These are phyloP conservation scores for Drosophila kohkoa DNA, from an alignment of 1,140 invertebrate genomes.

Conservation along the genomic window DNA sequence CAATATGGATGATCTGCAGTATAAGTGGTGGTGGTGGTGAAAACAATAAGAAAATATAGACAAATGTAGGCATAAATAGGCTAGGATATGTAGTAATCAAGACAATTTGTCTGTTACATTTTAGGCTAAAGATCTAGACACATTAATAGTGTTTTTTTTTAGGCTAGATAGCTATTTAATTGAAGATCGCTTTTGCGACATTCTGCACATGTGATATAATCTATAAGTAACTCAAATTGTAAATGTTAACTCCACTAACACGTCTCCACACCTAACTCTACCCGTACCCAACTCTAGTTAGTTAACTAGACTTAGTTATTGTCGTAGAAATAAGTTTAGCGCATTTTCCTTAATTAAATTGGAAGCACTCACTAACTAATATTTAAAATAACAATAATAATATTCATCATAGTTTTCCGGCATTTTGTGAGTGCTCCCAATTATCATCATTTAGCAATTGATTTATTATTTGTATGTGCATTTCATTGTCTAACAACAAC, in stretches of 20 bases:
- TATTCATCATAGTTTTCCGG: conserved; percentile 4
- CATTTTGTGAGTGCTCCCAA: conserved; percentile 19
- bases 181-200: conserved; percentile 6
- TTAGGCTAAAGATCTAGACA: conserved; percentile 13
- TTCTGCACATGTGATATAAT: conserved; percentile 70
- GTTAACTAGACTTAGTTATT: conserved; percentile 23
- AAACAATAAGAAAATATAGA: conserved; percentile 42
- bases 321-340: conserved; percentile 40
- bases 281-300: conserved; percentile 18
- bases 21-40: conserved; percentile 85
- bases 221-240: conserved; percentile 76
- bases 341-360: conserved; percentile 37
- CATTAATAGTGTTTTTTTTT: conserved; percentile 13
- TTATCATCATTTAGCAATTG: conserved; percentile 30
- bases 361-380: conserved; percentile 1
- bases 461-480: conserved; percentile 39
- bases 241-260: conserved; percentile 43
- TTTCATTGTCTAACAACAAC: conserved; percentile 48
- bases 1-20: conserved; percentile 83
- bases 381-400: not conserved
- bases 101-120: conserved; percentile 16
- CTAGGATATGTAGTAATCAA: conserved; percentile 42
- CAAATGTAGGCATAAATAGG: conserved; percentile 58
- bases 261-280: conserved; percentile 5
- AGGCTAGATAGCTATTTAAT: conserved; percentile 34